Evolutionary conservation across 2,113 vertebrate species (phyloP).

Genomic region (Syrrhaptes paradoxus): DNA sequence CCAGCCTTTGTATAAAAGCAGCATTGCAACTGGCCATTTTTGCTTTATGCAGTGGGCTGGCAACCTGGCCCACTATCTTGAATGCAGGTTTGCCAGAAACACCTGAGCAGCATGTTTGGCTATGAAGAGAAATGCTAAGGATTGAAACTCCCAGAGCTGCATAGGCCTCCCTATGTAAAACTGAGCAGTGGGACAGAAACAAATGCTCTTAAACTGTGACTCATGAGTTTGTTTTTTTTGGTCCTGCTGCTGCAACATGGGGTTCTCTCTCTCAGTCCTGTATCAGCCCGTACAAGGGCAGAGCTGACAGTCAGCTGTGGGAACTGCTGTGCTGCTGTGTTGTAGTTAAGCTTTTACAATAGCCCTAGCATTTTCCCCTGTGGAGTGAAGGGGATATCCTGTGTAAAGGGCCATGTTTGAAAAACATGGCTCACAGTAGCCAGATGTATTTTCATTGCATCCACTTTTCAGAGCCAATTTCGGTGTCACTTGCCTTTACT

Average conservation of each 20-base stretch:
- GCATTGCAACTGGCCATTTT: neutral
- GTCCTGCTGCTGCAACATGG: neutral
- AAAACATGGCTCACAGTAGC: neutral
- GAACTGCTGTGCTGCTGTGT: neutral
- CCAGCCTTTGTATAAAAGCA: neutral
- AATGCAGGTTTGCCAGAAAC: neutral
- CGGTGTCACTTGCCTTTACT: neutral
- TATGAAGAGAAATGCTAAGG: neutral
- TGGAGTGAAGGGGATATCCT: conserved; percentile 32
- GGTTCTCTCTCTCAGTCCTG: neutral
- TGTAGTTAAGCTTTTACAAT: neutral
- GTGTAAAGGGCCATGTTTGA: neutral
- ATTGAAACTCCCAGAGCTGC: neutral
- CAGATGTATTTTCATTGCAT: neutral
- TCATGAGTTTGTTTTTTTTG: neutral
- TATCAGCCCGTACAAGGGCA: neutral
- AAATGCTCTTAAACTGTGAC: neutral
- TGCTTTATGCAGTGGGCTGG: neutral
- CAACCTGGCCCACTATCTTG: neutral
- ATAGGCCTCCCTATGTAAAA: neutral
- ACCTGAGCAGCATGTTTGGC: neutral
- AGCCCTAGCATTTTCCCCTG: neutral
- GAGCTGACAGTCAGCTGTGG: neutral
- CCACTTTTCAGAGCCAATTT: neutral
- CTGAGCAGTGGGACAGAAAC: neutral